Percentiles rank a stretch among this genome's conserved stretches.
phyloP scores from a whole-genome alignment of 2,888 invertebrate genomes.

The Anorthoa munda region DNA sequence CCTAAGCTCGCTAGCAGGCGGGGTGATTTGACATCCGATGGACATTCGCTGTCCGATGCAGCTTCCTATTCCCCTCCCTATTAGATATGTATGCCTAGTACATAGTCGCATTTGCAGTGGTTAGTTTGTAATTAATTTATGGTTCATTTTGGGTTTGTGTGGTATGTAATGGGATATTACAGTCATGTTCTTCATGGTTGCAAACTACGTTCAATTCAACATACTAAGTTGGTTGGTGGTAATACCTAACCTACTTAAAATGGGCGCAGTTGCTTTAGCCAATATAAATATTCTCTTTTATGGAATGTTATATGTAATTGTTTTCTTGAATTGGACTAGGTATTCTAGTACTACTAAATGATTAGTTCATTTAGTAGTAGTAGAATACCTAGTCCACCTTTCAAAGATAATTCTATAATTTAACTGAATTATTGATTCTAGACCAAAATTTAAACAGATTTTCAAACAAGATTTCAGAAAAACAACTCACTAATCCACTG shows the following conservation, averaged over 20 bases:
- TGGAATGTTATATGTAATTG: too few relatives aligned
- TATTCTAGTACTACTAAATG: too few relatives aligned
- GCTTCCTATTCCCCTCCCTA: conserved; percentile 35
- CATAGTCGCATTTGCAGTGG: conserved; percentile 28
- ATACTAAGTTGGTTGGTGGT: neutral
- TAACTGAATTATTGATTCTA: too few relatives aligned
- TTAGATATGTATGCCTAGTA: conserved; percentile 55
- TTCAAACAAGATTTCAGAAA: too few relatives aligned
- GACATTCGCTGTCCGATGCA: conserved; percentile 61
- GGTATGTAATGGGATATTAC: neutral
- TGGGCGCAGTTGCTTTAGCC: fast-evolving
- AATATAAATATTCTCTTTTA: neutral
- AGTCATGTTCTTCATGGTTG: neutral
- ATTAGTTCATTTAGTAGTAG: too few relatives aligned
- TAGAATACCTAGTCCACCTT: too few relatives aligned
- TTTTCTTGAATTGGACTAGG: too few relatives aligned
- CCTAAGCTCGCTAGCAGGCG: conserved; percentile 21
- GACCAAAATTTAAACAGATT: too few relatives aligned
- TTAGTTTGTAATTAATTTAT: conserved; percentile 32
- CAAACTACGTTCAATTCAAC: neutral
- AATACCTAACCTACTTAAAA: neutral
- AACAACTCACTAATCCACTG: too few relatives aligned
- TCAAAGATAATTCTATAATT: too few relatives aligned
- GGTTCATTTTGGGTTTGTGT: conserved; percentile 10
- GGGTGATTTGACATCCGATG: conserved; percentile 73